phyloP scores from a whole-genome alignment of 2,113 vertebrate species.

The Brachyhypopomus occidentalis region DNA sequence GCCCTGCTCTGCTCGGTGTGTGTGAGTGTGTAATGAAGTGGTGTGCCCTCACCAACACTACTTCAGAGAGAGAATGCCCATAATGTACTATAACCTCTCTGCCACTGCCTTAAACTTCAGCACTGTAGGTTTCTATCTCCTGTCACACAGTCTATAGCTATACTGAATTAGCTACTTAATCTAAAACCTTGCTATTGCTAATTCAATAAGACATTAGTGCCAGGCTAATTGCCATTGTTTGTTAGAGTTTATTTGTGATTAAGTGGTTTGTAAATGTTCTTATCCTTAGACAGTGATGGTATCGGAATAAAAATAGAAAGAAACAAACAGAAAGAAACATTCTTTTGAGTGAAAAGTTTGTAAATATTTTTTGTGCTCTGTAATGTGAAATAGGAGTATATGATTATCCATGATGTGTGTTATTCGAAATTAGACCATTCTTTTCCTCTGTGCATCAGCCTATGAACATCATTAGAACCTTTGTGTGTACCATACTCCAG shows the following conservation, averaged over 20 bases:
- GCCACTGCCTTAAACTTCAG: slow-evolving; percentile 3
- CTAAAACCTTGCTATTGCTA: neutral
- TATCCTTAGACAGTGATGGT: neutral
- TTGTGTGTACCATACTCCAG: neutral
- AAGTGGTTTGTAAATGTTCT: neutral
- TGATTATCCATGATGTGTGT: neutral
- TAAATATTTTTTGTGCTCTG: neutral
- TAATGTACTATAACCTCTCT: slow-evolving; percentile 41
- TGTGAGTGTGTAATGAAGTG: slow-evolving; percentile 20
- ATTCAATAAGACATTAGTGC: slow-evolving; percentile 1
- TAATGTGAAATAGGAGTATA: neutral
- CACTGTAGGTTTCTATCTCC: slow-evolving; percentile 43
- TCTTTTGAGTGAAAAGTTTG: too few species aligned
- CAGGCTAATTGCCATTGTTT: neutral
- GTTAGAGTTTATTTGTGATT: slow-evolving; percentile 7
- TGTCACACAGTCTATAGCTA: slow-evolving; percentile 53
- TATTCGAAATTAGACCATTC: neutral
- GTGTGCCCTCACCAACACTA: slow-evolving; percentile 27
- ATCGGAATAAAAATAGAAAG: neutral
- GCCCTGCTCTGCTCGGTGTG: slow-evolving; percentile 35
- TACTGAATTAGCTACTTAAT: neutral
- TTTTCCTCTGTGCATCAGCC: too few species aligned
- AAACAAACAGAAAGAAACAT: neutral
- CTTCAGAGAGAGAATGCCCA: slow-evolving; percentile 53
- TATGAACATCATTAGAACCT: neutral